Evolutionary conservation across 1,140 invertebrate species (phyloP), one percentile per base, ranked within the genome.

Genomic region (Protaetia brevitarsis): DNA sequence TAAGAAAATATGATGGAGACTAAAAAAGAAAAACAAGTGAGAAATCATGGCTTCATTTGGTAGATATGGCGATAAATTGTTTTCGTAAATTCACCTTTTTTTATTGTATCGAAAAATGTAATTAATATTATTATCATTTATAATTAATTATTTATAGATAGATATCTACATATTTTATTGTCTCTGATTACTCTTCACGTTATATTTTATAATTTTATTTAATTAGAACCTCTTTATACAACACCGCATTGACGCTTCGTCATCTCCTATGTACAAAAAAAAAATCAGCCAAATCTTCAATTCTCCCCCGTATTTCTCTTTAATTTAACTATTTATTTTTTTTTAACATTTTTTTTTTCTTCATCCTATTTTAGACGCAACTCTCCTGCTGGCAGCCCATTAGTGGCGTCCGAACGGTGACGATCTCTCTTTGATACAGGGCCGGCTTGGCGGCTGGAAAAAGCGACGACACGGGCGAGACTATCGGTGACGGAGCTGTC

Each of bases 381-480:
- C 90, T 92, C 76, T 93, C 91, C 76, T 92, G 91, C 74, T 90
- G 89, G 56, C 88, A 90, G 63, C 86, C 87, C 78, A 92, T 88
- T 1, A 93, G 79, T 1, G 90, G 91, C 27, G 90, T 93, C 71
- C 91, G 83, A 13, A 92, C 90, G 2, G 91, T 93, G 11, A 93
- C 90, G 7, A 92, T 88, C 78, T 93, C 91, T 67, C 89, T 80
- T 71, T 82, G 77, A 63, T 78, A 77, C 8, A 77, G 34, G n/a
- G 65, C 71, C 10, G 70, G 75, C 66, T 76, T 78, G 19, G 69
- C 51, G 29, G 70, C 51, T 7, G 73, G 74, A 64, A 78, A 76
- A 8, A 76, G 65, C 13, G 74, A 69, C 1, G 76, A 72, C 13
- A 74, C 74, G 2, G 77, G 76, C 10, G 77, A 79, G 2, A 77